Percentiles rank a stretch among this genome's conserved stretches.
Conservation (phyloP, 2,797 vertebrate genomes). For the Acanthurus leucopareius region DNA sequence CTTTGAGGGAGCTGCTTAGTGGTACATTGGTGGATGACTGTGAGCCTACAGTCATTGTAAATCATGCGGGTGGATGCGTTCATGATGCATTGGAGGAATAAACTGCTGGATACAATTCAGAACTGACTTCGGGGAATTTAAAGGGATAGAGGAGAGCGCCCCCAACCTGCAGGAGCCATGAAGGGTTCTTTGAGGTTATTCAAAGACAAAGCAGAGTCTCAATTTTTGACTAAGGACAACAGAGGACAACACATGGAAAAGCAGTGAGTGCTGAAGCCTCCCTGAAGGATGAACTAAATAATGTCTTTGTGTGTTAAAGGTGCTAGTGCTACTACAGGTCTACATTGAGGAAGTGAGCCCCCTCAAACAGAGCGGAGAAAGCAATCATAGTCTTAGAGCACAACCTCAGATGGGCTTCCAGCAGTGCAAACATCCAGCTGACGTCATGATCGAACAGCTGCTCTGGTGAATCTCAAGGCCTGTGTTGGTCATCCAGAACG, state of each 20-base stretch:
- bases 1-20: neutral
- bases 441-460: neutral
- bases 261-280: neutral
- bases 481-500: neutral
- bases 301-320: neutral
- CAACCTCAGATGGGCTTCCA: neutral
- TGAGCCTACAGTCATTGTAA: neutral
- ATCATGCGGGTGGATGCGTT: neutral
- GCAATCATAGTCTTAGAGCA: neutral
- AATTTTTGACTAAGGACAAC: neutral
- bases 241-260: neutral
- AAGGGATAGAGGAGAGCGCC: neutral
- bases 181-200: neutral
- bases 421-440: neutral
- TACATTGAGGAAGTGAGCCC: neutral
- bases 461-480: neutral
- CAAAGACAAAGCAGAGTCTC: neutral
- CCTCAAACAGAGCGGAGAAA: neutral
- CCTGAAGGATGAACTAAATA: neutral
- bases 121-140: neutral
- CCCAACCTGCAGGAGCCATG: neutral
- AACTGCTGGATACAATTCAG: neutral
- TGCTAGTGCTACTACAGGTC: neutral
- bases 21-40: neutral
- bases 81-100: neutral